Percentiles rank a stretch among this genome's conserved stretches.
phyloP scores from a whole-genome alignment of 2,113 vertebrate genomes.

The Ahaetulla prasina region DNA sequence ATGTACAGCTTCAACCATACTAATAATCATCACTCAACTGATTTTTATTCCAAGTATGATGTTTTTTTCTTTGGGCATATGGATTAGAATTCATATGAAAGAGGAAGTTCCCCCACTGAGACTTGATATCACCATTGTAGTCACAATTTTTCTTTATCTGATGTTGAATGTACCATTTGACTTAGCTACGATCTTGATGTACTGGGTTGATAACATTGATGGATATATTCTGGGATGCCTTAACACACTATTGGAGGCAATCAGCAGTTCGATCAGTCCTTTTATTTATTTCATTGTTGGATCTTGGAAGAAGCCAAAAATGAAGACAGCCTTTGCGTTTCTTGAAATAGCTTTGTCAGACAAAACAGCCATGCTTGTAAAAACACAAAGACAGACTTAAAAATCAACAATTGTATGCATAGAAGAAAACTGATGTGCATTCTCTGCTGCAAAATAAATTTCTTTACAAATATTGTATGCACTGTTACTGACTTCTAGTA shows the following conservation, averaged over 20 bases:
- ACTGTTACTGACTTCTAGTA: background rate
- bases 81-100: constrained; percentile 21
- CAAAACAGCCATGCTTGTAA: background rate
- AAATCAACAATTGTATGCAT: background rate
- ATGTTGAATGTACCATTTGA: constrained; percentile 13
- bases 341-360: background rate
- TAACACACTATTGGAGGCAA: constrained; percentile 28
- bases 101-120: fast-evolving
- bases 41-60: background rate
- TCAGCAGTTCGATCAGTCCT: background rate
- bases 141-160: background rate
- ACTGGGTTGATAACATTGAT: background rate
- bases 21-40: background rate
- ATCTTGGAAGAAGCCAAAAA: background rate
- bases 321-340: background rate
- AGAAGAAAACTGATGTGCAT: background rate
- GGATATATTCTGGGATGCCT: fast-evolving
- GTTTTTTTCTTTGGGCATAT: constrained; percentile 1
- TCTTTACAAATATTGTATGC: background rate
- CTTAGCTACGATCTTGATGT: background rate
- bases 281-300: constrained; percentile 10
- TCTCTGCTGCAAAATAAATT: background rate
- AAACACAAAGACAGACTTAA: background rate
- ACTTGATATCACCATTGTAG: fast-evolving
- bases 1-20: background rate